Evolutionary conservation across 2,888 invertebrate genomes (phyloP), one percentile per base, ranked within the genome.

Genomic region (Eucriotettix oculatus): DNA sequence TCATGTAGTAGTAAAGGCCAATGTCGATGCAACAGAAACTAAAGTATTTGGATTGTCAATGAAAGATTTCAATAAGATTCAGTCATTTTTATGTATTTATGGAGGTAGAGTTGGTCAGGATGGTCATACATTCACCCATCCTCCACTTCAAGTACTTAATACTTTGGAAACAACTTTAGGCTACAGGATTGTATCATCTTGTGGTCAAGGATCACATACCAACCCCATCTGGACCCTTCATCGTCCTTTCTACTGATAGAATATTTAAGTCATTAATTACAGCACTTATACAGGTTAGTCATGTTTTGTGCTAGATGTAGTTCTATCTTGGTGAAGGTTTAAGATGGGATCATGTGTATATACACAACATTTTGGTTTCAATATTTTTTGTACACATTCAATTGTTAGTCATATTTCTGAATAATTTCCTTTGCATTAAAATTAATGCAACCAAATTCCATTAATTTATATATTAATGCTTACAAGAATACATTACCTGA

Each of bases 91-190:
- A 42, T 62, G 62, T 9, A 58, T 61, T 16, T 67, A 64, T 61
- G 68, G 68, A 16, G 65, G 66, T 54, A 64, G 63, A 40, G 65
- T 67, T 16, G 67, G 68, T 10, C 68, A 68, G 57, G 68, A 68
- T 64, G 68, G 68, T 16, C 66, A 65, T 53, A 66, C 65, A 16
- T 64, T 66, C 58, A 62, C 63, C 54, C 64, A 66, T 58, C 62
- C 66, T 16, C 66, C 67, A 12, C 59, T 67, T 42, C 62, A 63
- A 48, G 61, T 66, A n/a, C 58, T 63, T 52, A 64, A 58, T 59
- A 60, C 58, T 55, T 54, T 66, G 48, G 62, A 65, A 17, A 57
- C 58, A 44, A 57, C 58, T 42, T 64, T 67, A 16, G 66, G 66
- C 58, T 68, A 66, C 59, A 63, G 61, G 17, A 61, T 68, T 29